phyloP scores from a whole-genome alignment of 1,140 invertebrate genomes.

The Maniola jurtina region DNA sequence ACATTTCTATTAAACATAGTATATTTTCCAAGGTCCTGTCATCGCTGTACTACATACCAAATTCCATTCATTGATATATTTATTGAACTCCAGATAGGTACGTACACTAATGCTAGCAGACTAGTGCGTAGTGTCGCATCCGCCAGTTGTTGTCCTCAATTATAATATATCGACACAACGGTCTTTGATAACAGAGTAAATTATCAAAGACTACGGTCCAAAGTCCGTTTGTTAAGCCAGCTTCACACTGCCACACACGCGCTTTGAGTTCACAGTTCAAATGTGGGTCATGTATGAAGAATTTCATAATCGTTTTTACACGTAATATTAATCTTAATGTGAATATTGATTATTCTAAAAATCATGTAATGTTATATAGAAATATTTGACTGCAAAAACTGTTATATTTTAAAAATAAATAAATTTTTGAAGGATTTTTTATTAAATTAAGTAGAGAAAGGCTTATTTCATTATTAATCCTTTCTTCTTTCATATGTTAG shows the following conservation, averaged over 20 bases:
- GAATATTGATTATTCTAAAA: too few relatives aligned
- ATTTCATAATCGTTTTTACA: not conserved
- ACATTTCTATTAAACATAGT: too few relatives aligned
- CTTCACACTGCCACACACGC: not conserved
- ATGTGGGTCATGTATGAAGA: not conserved
- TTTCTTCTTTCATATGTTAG: too few relatives aligned
- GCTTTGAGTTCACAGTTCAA: conserved; percentile 1
- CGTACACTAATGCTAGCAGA: not conserved
- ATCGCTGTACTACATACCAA: not conserved
- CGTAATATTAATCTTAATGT: too few relatives aligned
- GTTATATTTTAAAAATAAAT: too few relatives aligned
- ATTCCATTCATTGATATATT: not conserved
- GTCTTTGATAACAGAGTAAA: too few relatives aligned
- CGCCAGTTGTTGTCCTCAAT: conserved; percentile 8
- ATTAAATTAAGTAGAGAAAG: too few relatives aligned
- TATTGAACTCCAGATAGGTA: not conserved
- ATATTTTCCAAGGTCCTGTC: too few relatives aligned
- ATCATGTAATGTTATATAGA: too few relatives aligned
- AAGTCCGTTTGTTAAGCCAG: conserved; percentile 8
- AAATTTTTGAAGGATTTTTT: too few relatives aligned
- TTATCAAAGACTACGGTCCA: not conserved
- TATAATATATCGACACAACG: conserved; percentile 2
- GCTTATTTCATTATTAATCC: too few relatives aligned
- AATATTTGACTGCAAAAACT: too few relatives aligned
- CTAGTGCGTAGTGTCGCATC: not conserved